Evolutionary conservation across 2,113 vertebrate genomes (phyloP).

Genomic region (Prietella phreatophila): DNA sequence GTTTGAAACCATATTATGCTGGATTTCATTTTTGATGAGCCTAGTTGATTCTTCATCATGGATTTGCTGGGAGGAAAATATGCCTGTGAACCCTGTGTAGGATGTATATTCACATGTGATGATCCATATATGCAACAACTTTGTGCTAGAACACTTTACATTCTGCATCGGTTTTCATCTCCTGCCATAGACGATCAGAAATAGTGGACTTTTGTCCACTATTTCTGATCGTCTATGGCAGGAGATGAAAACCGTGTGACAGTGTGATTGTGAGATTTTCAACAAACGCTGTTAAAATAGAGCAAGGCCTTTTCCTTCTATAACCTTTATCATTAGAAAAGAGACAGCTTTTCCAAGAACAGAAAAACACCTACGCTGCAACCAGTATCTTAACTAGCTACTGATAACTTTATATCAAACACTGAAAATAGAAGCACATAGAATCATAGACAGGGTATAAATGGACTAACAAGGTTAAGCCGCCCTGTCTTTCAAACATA

Average conservation of each 20-base stretch:
- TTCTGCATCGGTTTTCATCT: not conserved
- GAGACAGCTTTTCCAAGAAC: constrained; percentile 18
- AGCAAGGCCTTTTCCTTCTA: constrained; percentile 35
- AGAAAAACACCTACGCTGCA: constrained; percentile 31
- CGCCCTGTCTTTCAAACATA: not conserved
- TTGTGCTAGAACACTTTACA: constrained; percentile 33
- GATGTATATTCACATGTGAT: constrained; percentile 21
- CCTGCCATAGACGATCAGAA: not conserved
- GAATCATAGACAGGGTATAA: not conserved
- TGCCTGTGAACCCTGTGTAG: constrained; percentile 1
- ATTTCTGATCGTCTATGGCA: no score
- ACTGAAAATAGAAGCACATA: constrained; percentile 30
- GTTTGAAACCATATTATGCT: not conserved
- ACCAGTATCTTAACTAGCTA: constrained; percentile 1
- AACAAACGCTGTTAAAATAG: constrained; percentile 40
- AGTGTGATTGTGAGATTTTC: constrained; percentile 30
- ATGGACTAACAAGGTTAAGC: not conserved
- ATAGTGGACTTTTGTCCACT: no score
- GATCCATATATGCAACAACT: constrained; percentile 5
- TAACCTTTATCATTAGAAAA: constrained; percentile 34
- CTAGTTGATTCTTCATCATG: not conserved
- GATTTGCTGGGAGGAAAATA: not conserved
- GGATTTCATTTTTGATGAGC: not conserved
- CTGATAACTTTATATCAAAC: constrained; percentile 29
- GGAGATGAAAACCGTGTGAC: no score